Evolutionary conservation across 2,113 vertebrate genomes (phyloP), one percentile per base, ranked within the genome.

Genomic region (Cottus gobio): DNA sequence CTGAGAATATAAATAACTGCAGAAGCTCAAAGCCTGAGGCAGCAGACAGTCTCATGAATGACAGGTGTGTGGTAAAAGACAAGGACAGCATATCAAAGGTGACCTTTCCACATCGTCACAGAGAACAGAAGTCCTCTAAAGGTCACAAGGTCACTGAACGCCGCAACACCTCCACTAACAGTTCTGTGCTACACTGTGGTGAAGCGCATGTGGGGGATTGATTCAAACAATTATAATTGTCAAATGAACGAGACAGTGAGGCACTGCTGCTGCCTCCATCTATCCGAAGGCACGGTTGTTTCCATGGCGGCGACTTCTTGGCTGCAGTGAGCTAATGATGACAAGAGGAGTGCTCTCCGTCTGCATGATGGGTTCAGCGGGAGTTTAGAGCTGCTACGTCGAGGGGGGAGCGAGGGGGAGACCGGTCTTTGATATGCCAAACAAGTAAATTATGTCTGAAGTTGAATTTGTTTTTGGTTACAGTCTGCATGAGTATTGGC

Each of bases 351-450:
- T 24, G 61, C 61, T 44, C 63, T 46, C 3, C 9, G 83, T 81
- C 85, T 85, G 34, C 31, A 65, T 74, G 87, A 82, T 50, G 89
- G 89, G 91, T 94, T 95, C 91, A 92, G 88, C 79, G 8, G 85
- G 92, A 93, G 93, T 93, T 94, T 89, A n/a, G 75, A 66, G 85
- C 86, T 34, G 84, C 85, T 57, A 26, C 39, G 42, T 48, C 62
- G 69, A 39, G 65, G 28, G 64, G 42, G 61, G n/a, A n/a, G n/a
- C n/a, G n/a, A 3, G n/a, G 26, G 24, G 69, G 22, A 72, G 61
- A n/a, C 44, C 46, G 0, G 13, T n/a, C 80, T 82, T 82, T 75
- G 62, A 66, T 69, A 76, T 50, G 44, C 34, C 56, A 7, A 79
- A 77, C 64, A 68, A 58, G 39, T 46, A 77, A 36, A 56, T 67